Base-by-base conservation (phyloP, 2,888 invertebrate genomes). In the Punctoribates punctum region DNA sequence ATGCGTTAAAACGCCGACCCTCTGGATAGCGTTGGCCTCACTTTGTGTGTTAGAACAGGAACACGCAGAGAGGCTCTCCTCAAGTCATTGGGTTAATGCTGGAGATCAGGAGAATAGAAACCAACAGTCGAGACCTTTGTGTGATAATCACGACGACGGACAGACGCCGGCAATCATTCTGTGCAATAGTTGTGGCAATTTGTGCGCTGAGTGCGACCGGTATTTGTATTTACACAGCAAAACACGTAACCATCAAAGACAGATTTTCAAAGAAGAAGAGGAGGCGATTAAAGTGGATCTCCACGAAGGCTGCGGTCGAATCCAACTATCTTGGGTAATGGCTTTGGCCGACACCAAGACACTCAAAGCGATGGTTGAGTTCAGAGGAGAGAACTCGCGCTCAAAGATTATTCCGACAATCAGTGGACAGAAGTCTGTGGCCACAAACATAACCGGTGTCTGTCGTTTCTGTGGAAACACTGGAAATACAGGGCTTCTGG, bases 151-250 rank as follows among this genome's bases (percentile, higher is more conserved):
- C 84, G 98, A 99, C 83, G 98, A 99, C 83, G 93, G 93, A 0
- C 89, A 91, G 82, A 97, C 96, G 0, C 88, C 89, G 17, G 97
- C 96, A 0, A 92, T 95, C 78, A 92, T 98, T 78, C 92, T 95
- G 81, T 99, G 98, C 84, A 90, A 89, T 80, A 87, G 88, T 9
- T 99, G 98, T 83, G 95, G 94, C 25, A 91, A 95, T 78, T 87
- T 98, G 46, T 99, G 98, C 84, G 91, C 91, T 0, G 98, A 98
- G 83, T 99, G 98, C 84, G 97, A 98, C 85, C 88, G 96, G 75
- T 94, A 95, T 83, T 86, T 99, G 77, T 98, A 99, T 85, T 88
- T 98, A 75, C 94, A 94, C 83, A 88, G 94, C 73, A 89, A 90
- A 81, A 93, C 94, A 0, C 88, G 94, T 77, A 88, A 88, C 78